phyloP scores from a whole-genome alignment of 2,113 vertebrate species.

The Alouatta palliata region DNA sequence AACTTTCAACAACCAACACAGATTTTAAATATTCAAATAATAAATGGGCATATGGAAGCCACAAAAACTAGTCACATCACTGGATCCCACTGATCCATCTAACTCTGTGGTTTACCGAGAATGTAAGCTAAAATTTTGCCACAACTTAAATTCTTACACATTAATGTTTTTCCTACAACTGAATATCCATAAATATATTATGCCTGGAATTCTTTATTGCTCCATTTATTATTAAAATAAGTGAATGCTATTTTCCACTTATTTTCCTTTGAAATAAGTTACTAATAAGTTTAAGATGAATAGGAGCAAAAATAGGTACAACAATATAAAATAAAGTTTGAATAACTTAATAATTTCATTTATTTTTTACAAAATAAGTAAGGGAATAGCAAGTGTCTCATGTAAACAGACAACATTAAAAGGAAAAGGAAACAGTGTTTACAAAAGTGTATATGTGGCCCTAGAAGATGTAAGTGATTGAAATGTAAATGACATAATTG shows the following conservation, averaged over 20 bases:
- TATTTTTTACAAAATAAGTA: background rate
- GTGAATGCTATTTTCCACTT: background rate
- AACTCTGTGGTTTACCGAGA: conserved; percentile 53
- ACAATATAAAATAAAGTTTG: background rate
- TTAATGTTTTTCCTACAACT: conserved; percentile 4
- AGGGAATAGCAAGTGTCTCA: background rate
- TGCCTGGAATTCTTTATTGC: background rate
- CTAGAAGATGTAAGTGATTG: background rate
- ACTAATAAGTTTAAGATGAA: background rate
- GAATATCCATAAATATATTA: background rate
- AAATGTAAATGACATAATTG: background rate
- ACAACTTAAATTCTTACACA: conserved; percentile 35
- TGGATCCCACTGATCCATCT: conserved; percentile 62
- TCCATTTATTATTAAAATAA: conserved; percentile 29
- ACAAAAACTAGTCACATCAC: conserved; percentile 72
- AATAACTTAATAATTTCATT: background rate
- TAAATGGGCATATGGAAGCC: background rate
- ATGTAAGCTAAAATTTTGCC: conserved; percentile 63
- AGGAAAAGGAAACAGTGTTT: background rate
- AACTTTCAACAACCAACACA: conserved; percentile 76
- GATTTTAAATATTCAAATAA: conserved; percentile 61
- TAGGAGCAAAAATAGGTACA: background rate
- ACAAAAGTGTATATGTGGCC: background rate
- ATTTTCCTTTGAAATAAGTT: background rate
- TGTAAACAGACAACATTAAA: background rate